Conservation (phyloP, 2,797 vertebrate genomes). For the Nyctalus aviator region DNA sequence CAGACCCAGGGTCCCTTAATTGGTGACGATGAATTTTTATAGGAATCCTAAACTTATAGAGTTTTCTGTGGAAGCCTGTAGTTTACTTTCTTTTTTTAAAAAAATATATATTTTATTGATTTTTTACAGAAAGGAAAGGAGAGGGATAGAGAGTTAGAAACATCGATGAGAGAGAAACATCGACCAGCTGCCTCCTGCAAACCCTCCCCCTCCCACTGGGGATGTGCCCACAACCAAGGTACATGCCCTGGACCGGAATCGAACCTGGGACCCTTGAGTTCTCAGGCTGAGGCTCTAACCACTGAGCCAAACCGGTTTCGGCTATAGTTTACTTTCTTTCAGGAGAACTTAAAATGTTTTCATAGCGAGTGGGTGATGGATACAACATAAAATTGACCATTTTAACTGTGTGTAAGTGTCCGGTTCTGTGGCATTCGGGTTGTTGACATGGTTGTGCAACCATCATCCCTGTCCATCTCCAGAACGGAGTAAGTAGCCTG, state of each 20-base stretch:
- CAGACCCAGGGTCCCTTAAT: not conserved
- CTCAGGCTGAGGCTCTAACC: too few relatives aligned
- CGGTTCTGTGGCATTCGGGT: not conserved
- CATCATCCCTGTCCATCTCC: not conserved
- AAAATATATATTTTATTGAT: too few relatives aligned
- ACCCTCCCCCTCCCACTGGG: too few relatives aligned
- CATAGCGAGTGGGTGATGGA: not conserved
- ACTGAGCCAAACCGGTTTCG: too few relatives aligned
- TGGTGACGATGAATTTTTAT: slow-evolving; percentile 1
- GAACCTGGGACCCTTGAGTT: too few relatives aligned
- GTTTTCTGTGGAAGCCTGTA: not conserved
- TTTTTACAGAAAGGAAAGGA: too few relatives aligned
- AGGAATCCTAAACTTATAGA: not conserved
- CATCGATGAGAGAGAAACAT: too few relatives aligned
- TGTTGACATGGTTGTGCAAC: not conserved
- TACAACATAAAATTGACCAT: not conserved
- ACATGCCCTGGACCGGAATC: too few relatives aligned
- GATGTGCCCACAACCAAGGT: too few relatives aligned
- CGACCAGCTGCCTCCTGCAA: too few relatives aligned
- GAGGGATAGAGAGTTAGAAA: too few relatives aligned
- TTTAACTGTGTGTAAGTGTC: not conserved
- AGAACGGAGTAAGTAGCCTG: not conserved
- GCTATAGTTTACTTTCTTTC: not conserved
- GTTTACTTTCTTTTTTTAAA: not conserved
- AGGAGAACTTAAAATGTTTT: slow-evolving; percentile 55